These are phyloP conservation scores for Dusona sp. DNA, from an alignment of 2,888 invertebrate species.

Conservation along the genomic window DNA sequence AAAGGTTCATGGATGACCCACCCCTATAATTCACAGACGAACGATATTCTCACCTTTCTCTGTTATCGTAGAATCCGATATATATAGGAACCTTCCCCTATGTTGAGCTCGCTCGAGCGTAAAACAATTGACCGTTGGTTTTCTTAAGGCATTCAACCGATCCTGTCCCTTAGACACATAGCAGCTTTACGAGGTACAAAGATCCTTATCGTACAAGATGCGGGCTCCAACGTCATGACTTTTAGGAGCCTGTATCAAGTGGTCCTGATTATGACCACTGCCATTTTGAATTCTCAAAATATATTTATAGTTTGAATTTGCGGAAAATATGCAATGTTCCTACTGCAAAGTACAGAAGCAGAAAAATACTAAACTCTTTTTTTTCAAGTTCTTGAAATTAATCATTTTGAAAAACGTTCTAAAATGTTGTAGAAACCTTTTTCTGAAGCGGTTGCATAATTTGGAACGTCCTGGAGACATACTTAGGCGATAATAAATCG, in stretches of 20 bases:
- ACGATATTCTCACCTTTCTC: neutral
- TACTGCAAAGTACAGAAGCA: neutral
- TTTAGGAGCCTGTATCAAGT: neutral
- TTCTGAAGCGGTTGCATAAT: neutral
- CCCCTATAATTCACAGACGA: constrained; percentile 4
- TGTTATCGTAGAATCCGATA: neutral
- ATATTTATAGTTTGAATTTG: neutral
- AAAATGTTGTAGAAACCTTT: neutral
- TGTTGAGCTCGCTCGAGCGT: neutral
- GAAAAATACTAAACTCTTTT: neutral
- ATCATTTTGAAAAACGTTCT: neutral
- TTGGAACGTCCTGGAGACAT: neutral
- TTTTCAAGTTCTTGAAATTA: neutral
- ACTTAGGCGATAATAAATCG: neutral
- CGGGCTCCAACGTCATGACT: neutral
- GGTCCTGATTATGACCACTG: neutral
- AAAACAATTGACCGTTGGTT: neutral
- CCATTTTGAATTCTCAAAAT: neutral
- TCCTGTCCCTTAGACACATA: neutral
- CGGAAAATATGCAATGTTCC: neutral
- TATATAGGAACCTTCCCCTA: neutral
- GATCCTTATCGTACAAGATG: neutral
- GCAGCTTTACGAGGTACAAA: neutral
- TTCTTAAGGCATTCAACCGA: neutral
- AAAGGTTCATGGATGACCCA: neutral